A percentile compares a stretch with the other conserved stretches of the same genome.
Conservation (phyloP, 2,113 vertebrate species). For the Vidua chalybeata region DNA sequence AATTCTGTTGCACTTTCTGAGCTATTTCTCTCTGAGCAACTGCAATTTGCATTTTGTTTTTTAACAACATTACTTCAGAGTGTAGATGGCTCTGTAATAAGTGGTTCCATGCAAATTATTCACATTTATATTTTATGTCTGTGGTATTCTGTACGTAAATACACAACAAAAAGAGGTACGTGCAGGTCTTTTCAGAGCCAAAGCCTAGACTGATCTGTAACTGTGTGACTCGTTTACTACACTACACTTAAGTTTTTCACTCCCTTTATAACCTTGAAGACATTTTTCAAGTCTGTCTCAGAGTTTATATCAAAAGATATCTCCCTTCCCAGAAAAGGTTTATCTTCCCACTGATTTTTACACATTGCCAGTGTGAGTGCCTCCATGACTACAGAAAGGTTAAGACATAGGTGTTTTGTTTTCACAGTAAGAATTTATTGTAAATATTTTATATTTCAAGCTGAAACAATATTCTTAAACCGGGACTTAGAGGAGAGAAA, state of each 20-base stretch:
- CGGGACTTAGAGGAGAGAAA: constrained; percentile 80
- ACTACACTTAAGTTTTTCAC: not conserved
- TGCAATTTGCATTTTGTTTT: not conserved
- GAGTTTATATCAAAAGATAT: not conserved
- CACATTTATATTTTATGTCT: not conserved
- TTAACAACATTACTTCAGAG: not conserved
- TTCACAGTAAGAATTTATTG: constrained; percentile 20
- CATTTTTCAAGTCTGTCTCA: not conserved
- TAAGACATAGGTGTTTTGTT: not conserved
- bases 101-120: not conserved
- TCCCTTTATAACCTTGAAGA: not conserved
- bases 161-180: not conserved
- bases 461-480: constrained; percentile 90
- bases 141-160: not conserved
- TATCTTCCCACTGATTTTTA: not conserved
- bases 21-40: not conserved
- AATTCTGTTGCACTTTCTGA: not conserved
- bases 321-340: not conserved
- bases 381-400: not conserved
- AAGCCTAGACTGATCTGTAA: not conserved
- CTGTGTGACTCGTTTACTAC: not conserved
- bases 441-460: constrained; percentile 71
- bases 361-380: not conserved
- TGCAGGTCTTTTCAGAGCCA: not conserved
- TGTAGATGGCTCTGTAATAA: not conserved